Evolutionary conservation across 2,113 vertebrate species (phyloP).

Genomic region (Anoplopoma fimbria): DNA sequence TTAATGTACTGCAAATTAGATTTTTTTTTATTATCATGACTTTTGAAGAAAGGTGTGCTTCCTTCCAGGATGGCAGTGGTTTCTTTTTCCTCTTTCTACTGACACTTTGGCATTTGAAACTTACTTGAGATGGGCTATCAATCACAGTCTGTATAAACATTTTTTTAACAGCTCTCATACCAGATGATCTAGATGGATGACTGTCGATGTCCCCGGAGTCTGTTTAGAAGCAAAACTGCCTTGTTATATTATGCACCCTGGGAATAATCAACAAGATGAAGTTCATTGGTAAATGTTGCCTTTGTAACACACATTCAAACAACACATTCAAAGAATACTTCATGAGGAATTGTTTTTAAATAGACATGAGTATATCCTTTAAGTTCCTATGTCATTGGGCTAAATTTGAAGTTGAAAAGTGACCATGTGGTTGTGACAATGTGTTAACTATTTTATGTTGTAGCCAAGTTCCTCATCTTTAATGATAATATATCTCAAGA

Average conservation of each 20-base stretch:
- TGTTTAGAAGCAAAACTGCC: slow-evolving; percentile 7
- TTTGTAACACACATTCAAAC: slow-evolving; percentile 11
- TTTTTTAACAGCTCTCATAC: background rate
- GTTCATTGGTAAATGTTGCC: slow-evolving; percentile 20
- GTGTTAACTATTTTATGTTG: background rate
- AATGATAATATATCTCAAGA: background rate
- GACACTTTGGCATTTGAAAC: background rate
- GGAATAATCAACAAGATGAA: slow-evolving; percentile 9
- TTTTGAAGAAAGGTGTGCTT: background rate
- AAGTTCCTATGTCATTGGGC: background rate
- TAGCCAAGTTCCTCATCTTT: background rate
- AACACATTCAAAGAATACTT: background rate
- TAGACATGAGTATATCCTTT: background rate
- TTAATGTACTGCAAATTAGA: background rate
- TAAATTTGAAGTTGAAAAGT: background rate
- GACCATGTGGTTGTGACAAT: background rate
- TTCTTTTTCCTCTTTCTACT: background rate
- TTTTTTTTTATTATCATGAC: background rate
- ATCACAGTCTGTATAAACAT: background rate
- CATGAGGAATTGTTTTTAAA: background rate
- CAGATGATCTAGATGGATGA: background rate
- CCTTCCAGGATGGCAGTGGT: background rate
- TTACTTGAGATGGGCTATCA: background rate
- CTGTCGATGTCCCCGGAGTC: background rate
- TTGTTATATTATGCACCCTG: slow-evolving; percentile 14